These are phyloP conservation scores for Thaumatotibia leucotreta DNA, from an alignment of 1,140 invertebrate species.

Conservation along the genomic window DNA sequence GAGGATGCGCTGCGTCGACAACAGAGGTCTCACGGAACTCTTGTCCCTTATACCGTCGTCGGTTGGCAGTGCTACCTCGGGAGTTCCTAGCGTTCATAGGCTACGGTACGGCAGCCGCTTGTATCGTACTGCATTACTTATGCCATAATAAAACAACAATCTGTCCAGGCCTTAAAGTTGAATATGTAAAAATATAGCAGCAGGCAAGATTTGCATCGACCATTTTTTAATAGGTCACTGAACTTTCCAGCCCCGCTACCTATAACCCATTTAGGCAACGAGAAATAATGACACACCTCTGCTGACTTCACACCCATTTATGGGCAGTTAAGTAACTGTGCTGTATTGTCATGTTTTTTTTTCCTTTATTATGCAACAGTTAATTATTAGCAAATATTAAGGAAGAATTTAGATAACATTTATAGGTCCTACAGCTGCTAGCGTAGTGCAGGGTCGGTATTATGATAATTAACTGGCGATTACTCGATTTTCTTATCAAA, in stretches of 20 bases:
- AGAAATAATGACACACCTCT: neutral
- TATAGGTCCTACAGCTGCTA: neutral
- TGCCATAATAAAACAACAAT: too few relatives aligned
- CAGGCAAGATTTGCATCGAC: neutral
- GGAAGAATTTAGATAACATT: neutral
- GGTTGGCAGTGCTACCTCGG: too few relatives aligned
- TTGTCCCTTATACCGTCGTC: too few relatives aligned
- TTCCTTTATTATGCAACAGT: neutral
- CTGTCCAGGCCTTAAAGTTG: too few relatives aligned
- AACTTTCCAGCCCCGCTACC: neutral
- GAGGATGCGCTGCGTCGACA: too few relatives aligned
- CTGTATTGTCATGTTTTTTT: neutral
- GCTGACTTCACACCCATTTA: neutral
- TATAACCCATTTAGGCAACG: slow-evolving; percentile 1
- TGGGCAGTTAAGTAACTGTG: neutral
- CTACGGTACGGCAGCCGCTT: too few relatives aligned
- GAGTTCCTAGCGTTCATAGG: too few relatives aligned
- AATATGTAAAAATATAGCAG: neutral
- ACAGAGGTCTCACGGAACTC: too few relatives aligned
- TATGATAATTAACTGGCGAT: slow-evolving; percentile 27
- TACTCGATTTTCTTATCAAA: slow-evolving; percentile 38
- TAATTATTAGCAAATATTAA: neutral
- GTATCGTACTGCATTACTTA: too few relatives aligned
- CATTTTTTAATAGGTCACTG: slow-evolving; percentile 12
- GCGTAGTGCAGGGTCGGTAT: neutral